Evolutionary conservation across 2,888 invertebrate species (phyloP), one percentile per base, ranked within the genome.

Genomic region (Acanthosepion pharaonis): DNA sequence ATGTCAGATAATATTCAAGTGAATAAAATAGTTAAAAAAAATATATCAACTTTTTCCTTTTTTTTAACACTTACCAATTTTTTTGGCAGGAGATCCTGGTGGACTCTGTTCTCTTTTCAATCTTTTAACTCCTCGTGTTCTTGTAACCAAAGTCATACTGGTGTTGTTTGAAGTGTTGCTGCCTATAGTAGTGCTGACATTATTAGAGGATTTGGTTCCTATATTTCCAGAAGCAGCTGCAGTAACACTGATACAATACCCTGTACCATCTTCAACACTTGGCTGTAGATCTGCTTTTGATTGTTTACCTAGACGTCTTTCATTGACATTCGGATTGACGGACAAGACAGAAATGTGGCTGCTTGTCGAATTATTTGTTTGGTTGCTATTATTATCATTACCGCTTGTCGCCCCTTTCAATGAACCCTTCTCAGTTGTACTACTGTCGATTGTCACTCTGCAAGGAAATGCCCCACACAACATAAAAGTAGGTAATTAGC

Each of bases 21-120:
- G 0, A 59, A 5, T 20, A 23, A 59, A 59, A 59, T 59, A 20
- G 20, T 4, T 55, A 1, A 55, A 18, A 55, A 59, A 23, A 18
- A 59, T 0, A 59, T 23, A 23, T 23, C 5, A 59, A 59, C 51
- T 51, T 51, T 11, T 8, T 11, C 8, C 0, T 4, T 51, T 51
- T 51, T 51, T 51, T 51, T 51, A 49, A 93, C 42, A 93, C 91
- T 42, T 94, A 95, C 95, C 95, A 93, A 95, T 59, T 95, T 96
- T 96, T 94, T 96, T 96, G 5, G 95, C 96, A 25, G 96, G 96
- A 23, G 96, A 96, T 53, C 95, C 96, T 8, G 96, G 96, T 25
- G 96, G 96, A 93, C 96, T 96, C 9, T 96, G 94, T 94, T 96
- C 96, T 93, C 96, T 95, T 94, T 95, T 95, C 25, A 96, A 96